Evolutionary conservation across 2,113 vertebrate genomes (phyloP).

Genomic region (Bos javanicus): DNA sequence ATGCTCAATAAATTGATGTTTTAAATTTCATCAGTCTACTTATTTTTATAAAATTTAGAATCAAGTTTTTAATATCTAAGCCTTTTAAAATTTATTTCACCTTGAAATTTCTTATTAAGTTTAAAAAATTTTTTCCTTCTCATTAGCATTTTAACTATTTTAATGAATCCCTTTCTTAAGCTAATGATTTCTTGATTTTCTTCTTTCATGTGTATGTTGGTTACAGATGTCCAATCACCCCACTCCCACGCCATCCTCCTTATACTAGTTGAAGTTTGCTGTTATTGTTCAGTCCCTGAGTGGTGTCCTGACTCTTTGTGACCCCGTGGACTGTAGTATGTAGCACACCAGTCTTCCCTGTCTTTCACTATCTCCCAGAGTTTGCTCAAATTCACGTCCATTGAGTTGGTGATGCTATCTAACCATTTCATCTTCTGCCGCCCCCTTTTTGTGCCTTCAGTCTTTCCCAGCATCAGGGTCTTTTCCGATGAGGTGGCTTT

Average conservation of each 20-base stretch:
- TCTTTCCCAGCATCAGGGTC: neutral
- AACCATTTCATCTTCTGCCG: neutral
- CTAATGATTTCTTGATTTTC: neutral
- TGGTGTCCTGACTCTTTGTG: neutral
- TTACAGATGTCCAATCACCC: neutral
- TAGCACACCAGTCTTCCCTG: neutral
- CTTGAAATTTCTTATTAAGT: neutral
- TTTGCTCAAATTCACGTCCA: neutral
- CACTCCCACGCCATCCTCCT: neutral
- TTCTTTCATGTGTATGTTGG: neutral
- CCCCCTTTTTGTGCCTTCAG: neutral
- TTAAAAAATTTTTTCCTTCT: neutral
- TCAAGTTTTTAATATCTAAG: neutral
- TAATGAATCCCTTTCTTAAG: neutral
- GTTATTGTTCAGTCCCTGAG: neutral
- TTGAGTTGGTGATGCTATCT: neutral
- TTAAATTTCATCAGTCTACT: neutral
- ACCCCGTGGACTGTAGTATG: neutral
- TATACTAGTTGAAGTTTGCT: neutral
- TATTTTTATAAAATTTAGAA: conserved; percentile 16
- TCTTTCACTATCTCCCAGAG: neutral
- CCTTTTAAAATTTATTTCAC: neutral
- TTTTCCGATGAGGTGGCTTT: neutral
- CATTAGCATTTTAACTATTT: neutral
- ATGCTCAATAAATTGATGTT: neutral